Conservation (phyloP, 2,113 vertebrate genomes). For the Boulengeromyrus knoepffleri region DNA sequence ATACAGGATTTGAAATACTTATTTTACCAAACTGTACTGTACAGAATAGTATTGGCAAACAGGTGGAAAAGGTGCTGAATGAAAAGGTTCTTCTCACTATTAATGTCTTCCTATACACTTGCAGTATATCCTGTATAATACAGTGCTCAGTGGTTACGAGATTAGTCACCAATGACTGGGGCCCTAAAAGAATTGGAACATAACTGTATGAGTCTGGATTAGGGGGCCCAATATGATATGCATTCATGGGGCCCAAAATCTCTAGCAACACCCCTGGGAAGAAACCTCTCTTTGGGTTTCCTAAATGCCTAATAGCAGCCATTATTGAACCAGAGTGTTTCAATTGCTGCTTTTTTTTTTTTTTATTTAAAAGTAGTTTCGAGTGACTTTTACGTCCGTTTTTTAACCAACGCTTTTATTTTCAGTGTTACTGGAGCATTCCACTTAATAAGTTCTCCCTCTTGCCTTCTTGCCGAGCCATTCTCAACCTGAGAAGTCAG, state of each 20-base stretch:
- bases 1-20: background rate
- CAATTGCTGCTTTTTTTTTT: background rate
- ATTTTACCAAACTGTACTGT: background rate
- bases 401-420: background rate
- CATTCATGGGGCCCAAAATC: too few relatives aligned
- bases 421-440: background rate
- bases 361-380: slow-evolving; percentile 12
- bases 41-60: background rate
- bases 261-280: background rate
- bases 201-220: too few relatives aligned
- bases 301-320: background rate
- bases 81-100: background rate
- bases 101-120: background rate
- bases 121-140: background rate
- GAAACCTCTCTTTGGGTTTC: background rate
- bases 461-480: slow-evolving; percentile 17
- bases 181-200: too few relatives aligned
- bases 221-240: too few relatives aligned
- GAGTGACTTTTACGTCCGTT: background rate
- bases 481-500: slow-evolving; percentile 42
- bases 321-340: background rate
- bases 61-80: background rate
- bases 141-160: background rate
- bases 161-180: background rate
- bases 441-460: background rate